Base-by-base conservation (phyloP, 2,888 invertebrate genomes). In the Drosophila paramelanica region DNA sequence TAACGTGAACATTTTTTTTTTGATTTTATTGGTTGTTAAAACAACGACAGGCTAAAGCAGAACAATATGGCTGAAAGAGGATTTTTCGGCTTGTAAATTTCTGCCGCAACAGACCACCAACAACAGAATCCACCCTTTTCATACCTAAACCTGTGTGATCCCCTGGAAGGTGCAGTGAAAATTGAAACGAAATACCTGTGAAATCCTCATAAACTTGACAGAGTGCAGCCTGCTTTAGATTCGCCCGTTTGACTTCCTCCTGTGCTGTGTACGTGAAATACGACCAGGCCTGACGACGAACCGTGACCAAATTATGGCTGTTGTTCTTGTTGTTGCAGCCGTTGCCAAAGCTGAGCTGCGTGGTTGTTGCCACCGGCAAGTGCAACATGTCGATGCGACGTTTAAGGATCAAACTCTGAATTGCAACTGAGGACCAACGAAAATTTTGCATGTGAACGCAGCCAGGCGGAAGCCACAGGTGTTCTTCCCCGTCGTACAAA, bases 181-280 rank as follows among this genome's bases (percentile, higher is more conserved):
- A 36, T 13, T 36, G n/a, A 31, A 52, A 53, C 58, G 36, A 66
- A 57, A 57, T 85, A 85, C 89, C 89, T 85, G 85, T 89, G 27
- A 77, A 89, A 68, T 89, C 87, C 74, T 87, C 84, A 58, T 85
- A 89, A 67, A 85, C 85, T 53, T 85, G 87, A 71, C 70, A 87
- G 4, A 89, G 72, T 52, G 79, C 68, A 13, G 79, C 76, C 68
- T 85, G 79, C 33, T 79, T 70, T 20, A 88, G 74, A 50, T 79
- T 60, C 45, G 71, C 49, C 67, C 76, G 67, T 49, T 79, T 78
- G 47, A 73, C 60, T 51, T 67, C 70, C 39, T 87, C 85, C 57
- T 58, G 50, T 17, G 67, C 56, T 13, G 61, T 66, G 53, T 79
- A 84, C 11, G 79, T 75, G 75, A 88, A 83, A 69, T 85, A 83